Base-by-base conservation (phyloP, 2,797 vertebrate species). In the Brotula barbata region DNA sequence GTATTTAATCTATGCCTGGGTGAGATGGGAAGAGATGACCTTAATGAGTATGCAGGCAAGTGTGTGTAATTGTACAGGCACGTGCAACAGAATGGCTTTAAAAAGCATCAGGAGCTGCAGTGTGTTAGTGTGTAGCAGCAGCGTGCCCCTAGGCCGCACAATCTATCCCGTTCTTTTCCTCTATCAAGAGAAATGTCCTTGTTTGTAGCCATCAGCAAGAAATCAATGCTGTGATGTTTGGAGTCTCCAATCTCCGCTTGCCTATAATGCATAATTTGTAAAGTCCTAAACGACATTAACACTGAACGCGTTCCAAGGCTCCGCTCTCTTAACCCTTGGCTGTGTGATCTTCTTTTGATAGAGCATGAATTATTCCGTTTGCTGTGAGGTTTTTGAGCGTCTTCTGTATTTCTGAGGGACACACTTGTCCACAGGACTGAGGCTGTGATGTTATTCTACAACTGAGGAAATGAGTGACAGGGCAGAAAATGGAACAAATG, bases 121-220 rank as follows among this genome's bases (percentile, higher is more conserved):
- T 51, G 69, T 52, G 52, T 62, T 13, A 58, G 80, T 69, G 68
- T 53, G 53, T 63, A 55, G 53, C 63, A 73, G 73, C 6, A 77
- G 71, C 22, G 43, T 75, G 88, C 79, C 80, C 81, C 72, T 75
- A 74, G 68, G 87, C 87, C 89, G 88, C 85, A 77, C 75, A 84
- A 78, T 84, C 77, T 80, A 79, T 82, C 76, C 68, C 28, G 54
- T 60, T 78, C 78, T 78, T 85, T 85, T 83, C 41, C 46, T 68
- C 87, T 89, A 93, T 93, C 91, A 92, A 92, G 90, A 85, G 85
- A 90, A 90, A 87, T 83, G 88, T 90, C 89, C 87, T 88, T 89
- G 90, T 87, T 90, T 89, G 85, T 81, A 88, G 88, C 85, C 82
- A 83, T 92, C 88, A 87, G 87, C 85, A 77, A 88, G 78, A 87